Evolutionary conservation across 2,113 vertebrate species (phyloP), one percentile per base, ranked within the genome.

Genomic region (Rutilus rutilus): DNA sequence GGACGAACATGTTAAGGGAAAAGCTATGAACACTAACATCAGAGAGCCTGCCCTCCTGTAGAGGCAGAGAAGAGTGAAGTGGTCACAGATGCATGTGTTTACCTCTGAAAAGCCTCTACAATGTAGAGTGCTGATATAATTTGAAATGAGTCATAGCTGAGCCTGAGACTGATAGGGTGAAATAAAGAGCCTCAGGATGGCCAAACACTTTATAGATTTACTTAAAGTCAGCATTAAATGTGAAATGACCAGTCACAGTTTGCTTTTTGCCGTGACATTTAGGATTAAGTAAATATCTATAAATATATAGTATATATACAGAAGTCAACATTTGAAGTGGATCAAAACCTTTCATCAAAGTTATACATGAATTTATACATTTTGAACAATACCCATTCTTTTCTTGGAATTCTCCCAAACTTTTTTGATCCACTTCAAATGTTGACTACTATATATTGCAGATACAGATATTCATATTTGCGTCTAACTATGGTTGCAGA

Each of bases 1-100:
- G 59, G 59, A 50, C 59, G 59, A 27, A 50, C 73, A 6, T 30
- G 59, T 62, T 17, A 33, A 76, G 45, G 59, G 25, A 65, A 84
- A 84, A 84, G 57, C 69, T 60, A 14, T 83, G 39, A 60, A 45
- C 17, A 39, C 14, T 39, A 12, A 74, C 21, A 30, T 17, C 54
- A 62, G 54, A 78, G 21, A 39, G 30, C 42, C 73, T 25, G 42
- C 45, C 30, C 59, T 60, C 6, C 30, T 23, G 21, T 42, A 19
- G 59, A 62, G 82, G 71, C 25, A 45, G 54, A 27, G 57, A 75
- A 76, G 36, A 76, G 27, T 76, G 83, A 33, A 84, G 83, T 64
- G 25, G 21, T 50, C 59, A 65, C 73, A 77, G 83, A 85, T 64
- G 59, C n/a, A 19, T 36, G 39, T 47, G 59, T 64, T 65, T 65